These are phyloP conservation scores for Papilio gigon DNA, from an alignment of 2,888 invertebrate species.

Conservation along the genomic window DNA sequence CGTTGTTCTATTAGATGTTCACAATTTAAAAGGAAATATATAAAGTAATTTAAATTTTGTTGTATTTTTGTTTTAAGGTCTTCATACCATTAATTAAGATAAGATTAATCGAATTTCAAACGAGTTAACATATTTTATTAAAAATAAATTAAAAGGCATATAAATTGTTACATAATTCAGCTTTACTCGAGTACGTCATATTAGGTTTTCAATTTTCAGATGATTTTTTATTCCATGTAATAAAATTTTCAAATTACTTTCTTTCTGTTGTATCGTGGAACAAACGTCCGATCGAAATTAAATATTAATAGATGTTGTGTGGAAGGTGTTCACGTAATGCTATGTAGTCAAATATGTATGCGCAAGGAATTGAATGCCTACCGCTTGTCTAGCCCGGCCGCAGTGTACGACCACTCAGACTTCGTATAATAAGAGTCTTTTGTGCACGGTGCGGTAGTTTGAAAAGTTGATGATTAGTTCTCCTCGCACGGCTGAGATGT, in stretches of 20 bases:
- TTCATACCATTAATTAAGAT: background rate
- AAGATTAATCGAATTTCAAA: no score
- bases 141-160: no score
- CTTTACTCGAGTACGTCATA: no score
- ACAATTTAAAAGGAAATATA: no score
- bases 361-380: constrained; percentile 47
- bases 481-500: constrained; percentile 23
- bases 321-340: constrained; percentile 39
- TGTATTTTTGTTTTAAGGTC: background rate
- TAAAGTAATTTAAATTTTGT: background rate
- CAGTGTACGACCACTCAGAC: constrained; percentile 37
- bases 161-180: no score
- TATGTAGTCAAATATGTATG: constrained; percentile 49
- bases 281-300: background rate
- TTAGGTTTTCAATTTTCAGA: no score
- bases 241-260: background rate
- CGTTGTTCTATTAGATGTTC: background rate
- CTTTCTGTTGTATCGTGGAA: background rate
- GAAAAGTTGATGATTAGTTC: constrained; percentile 41
- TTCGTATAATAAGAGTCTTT: constrained; percentile 32
- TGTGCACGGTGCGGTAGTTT: constrained; percentile 38
- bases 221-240: no score
- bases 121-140: no score
- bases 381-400: constrained; percentile 17
- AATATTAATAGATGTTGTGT: constrained; percentile 28